These are phyloP conservation scores for Drosophila borealis DNA, from an alignment of 2,888 invertebrate species.

Conservation along the genomic window DNA sequence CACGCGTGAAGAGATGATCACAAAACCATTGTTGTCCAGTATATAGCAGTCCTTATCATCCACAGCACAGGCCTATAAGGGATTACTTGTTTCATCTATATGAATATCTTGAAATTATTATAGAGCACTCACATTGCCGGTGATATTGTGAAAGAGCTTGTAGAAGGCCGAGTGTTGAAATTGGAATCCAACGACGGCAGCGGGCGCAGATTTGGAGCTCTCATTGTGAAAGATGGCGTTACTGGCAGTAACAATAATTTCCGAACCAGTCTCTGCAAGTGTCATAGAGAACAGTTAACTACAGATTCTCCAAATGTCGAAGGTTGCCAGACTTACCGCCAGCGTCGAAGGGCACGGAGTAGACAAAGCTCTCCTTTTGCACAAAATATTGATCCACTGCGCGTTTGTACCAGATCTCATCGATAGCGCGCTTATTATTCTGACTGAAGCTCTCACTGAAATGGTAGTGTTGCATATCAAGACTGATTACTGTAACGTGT, in stretches of 20 bases:
- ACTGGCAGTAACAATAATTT: conserved; percentile 92
- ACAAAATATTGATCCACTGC: conserved; percentile 94
- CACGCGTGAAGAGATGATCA: conserved; percentile 90
- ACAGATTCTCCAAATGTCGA: not conserved
- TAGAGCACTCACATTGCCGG: conserved; percentile 87
- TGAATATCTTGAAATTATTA: not conserved
- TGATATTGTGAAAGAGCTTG: conserved; percentile 92
- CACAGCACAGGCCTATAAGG: conserved; percentile 86
- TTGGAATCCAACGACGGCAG: conserved; percentile 91
- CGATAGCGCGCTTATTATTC: conserved; percentile 91
- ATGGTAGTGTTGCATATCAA: conserved; percentile 12
- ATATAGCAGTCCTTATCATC: conserved; percentile 92
- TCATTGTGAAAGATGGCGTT: conserved; percentile 91
- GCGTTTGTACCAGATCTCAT: conserved; percentile 95
- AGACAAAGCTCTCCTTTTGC: conserved; percentile 92
- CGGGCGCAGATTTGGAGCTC: conserved; percentile 87
- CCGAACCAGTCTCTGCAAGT: conserved; percentile 82
- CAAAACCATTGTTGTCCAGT: conserved; percentile 95
- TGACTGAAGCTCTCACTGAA: conserved; percentile 90
- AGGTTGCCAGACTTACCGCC: conserved; percentile 69
- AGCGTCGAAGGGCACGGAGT: conserved; percentile 90
- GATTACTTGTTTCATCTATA: not conserved
- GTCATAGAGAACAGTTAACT: not conserved
- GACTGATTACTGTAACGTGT: not conserved
- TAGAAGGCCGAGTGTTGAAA: conserved; percentile 92